phyloP scores from a whole-genome alignment of 2,113 vertebrate species.

The Illadopsis cleaveri region DNA sequence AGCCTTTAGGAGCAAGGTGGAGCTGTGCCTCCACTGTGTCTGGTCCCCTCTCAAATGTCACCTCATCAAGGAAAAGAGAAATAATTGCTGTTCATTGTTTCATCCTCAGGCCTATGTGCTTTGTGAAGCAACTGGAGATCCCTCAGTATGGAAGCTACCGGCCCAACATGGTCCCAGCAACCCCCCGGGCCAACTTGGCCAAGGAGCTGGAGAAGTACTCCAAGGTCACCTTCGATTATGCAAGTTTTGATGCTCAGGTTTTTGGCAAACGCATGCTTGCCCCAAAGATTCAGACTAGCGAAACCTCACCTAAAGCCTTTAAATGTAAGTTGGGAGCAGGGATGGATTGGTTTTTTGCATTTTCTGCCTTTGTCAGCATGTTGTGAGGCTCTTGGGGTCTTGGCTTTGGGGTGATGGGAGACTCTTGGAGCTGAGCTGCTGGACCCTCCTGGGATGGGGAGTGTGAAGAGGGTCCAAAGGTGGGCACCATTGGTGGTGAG shows the following conservation, averaged over 20 bases:
- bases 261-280: slow-evolving; percentile 98
- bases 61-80: fast-evolving
- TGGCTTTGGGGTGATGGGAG: not conserved
- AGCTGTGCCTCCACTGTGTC: fast-evolving
- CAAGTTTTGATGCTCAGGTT: slow-evolving; percentile 99
- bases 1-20: not conserved
- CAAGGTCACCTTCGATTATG: slow-evolving; percentile 99
- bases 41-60: not conserved
- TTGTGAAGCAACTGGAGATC: slow-evolving; percentile 96
- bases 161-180: slow-evolving; percentile 87
- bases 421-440: not conserved
- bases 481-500: not conserved
- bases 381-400: fast-evolving
- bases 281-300: slow-evolving; percentile 97
- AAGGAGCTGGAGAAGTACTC: slow-evolving; percentile 99
- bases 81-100: not conserved
- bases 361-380: not conserved
- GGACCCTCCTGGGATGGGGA: not conserved
- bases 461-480: not conserved
- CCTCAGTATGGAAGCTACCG: slow-evolving; percentile 92
- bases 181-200: slow-evolving; percentile 94
- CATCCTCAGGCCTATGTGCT: slow-evolving; percentile 94
- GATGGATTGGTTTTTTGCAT: not conserved
- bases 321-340: slow-evolving; percentile 86
- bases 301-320: slow-evolving; percentile 99